These are phyloP conservation scores for Incurvaria masculella DNA, from an alignment of 2,888 invertebrate species.

Conservation along the genomic window DNA sequence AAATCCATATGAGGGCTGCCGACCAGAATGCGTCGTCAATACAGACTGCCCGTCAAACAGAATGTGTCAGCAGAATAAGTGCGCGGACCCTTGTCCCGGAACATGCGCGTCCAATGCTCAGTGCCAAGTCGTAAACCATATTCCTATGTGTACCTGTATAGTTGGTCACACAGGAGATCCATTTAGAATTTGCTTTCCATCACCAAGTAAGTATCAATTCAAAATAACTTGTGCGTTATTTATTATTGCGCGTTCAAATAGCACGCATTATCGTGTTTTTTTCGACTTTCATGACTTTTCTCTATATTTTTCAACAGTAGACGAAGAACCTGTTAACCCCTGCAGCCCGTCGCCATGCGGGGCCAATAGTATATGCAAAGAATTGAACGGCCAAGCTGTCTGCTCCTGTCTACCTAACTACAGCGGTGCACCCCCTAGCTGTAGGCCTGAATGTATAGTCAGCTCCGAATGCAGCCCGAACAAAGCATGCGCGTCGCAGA, in stretches of 20 bases:
- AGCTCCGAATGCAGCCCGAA: slow-evolving; percentile 69
- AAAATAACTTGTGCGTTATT: not conserved
- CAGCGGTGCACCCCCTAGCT: slow-evolving; percentile 64
- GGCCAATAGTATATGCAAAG: slow-evolving; percentile 75
- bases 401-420: slow-evolving; percentile 68
- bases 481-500: slow-evolving; percentile 64
- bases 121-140: slow-evolving; percentile 70
- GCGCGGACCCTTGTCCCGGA: slow-evolving; percentile 72
- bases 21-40: slow-evolving; percentile 72
- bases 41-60: slow-evolving; percentile 70
- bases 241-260: not conserved
- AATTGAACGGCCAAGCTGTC: slow-evolving; percentile 65
- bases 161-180: slow-evolving; percentile 65
- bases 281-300: slow-evolving; percentile 5
- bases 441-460: slow-evolving; percentile 69
- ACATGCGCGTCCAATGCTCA: slow-evolving; percentile 71
- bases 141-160: slow-evolving; percentile 66
- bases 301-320: slow-evolving; percentile 26
- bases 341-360: slow-evolving; percentile 81
- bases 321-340: slow-evolving; percentile 44
- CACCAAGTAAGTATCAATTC: slow-evolving; percentile 28
- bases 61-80: slow-evolving; percentile 72
- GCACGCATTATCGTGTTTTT: slow-evolving; percentile 9
- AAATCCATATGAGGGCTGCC: slow-evolving; percentile 65
- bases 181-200: slow-evolving; percentile 35